phyloP scores from a whole-genome alignment of 2,888 invertebrate species.

The Drosophila rubida region DNA sequence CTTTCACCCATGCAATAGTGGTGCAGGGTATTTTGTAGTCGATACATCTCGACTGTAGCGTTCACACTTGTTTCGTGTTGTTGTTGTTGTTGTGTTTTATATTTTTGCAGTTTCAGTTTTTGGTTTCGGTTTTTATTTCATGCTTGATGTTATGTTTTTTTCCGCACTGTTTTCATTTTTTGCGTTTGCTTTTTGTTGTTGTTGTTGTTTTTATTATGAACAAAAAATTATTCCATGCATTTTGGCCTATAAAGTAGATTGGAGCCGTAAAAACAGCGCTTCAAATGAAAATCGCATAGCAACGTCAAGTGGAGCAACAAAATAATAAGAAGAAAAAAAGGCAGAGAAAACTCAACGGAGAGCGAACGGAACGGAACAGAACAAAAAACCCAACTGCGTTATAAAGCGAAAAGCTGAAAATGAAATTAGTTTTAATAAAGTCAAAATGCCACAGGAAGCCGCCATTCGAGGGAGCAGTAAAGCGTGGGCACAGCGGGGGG shows the following conservation, averaged over 20 bases:
- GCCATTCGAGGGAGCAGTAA: background rate
- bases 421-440: slow-evolving; percentile 75
- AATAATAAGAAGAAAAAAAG: slow-evolving; percentile 37
- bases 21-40: too few species aligned
- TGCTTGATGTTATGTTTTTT: slow-evolving; percentile 12
- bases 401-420: slow-evolving; percentile 55
- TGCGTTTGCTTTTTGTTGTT: background rate
- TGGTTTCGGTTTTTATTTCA: slow-evolving; percentile 35
- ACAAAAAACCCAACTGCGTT: slow-evolving; percentile 17
- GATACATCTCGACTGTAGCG: too few species aligned
- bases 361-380: slow-evolving; percentile 4
- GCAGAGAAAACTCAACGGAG: slow-evolving; percentile 9
- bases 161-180: background rate
- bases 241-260: slow-evolving; percentile 69
- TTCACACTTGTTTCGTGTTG: too few species aligned
- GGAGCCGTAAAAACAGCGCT: slow-evolving; percentile 51
- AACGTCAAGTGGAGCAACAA: slow-evolving; percentile 62
- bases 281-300: slow-evolving; percentile 60
- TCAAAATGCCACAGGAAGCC: slow-evolving; percentile 64
- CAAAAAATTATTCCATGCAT: slow-evolving; percentile 69
- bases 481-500: too few species aligned
- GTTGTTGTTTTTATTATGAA: slow-evolving; percentile 54
- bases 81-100: background rate
- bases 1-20: too few species aligned
- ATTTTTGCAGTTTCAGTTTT: slow-evolving; percentile 25